A percentile compares a stretch with the other conserved stretches of the same genome.
Conservation (phyloP, 2,888 invertebrate species). For the Theodoxus fluviatilis region DNA sequence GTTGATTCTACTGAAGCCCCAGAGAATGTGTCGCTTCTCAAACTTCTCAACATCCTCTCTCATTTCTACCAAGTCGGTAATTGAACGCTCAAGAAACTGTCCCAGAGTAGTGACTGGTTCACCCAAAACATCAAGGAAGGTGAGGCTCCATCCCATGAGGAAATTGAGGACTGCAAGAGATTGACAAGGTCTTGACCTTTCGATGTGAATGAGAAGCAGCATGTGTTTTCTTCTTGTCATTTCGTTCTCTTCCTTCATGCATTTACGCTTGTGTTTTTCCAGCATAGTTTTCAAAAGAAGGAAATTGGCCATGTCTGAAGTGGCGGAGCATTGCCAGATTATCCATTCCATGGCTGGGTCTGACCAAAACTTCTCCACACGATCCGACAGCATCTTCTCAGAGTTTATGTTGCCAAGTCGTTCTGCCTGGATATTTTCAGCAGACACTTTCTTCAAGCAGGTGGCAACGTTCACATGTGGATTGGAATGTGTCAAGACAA, state of each 20-base stretch:
- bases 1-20: constrained; percentile 39
- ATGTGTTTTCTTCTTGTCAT: constrained; percentile 5
- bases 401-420: constrained; percentile 22
- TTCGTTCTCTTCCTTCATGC: background rate
- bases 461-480: constrained; percentile 3
- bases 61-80: constrained; percentile 30
- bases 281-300: constrained; percentile 7
- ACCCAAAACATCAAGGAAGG: constrained; percentile 36
- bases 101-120: constrained; percentile 28
- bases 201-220: constrained; percentile 20
- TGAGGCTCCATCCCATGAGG: constrained; percentile 38
- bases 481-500: constrained; percentile 21
- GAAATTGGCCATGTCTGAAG: constrained; percentile 1
- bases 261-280: background rate
- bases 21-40: constrained; percentile 37
- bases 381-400: constrained; percentile 17
- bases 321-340: constrained; percentile 12
- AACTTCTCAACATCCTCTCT: constrained; percentile 28
- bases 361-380: constrained; percentile 13
- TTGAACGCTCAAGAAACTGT: constrained; percentile 20
- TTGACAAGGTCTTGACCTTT: background rate
- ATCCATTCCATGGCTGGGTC: background rate
- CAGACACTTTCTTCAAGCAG: background rate
- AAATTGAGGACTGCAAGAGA: constrained; percentile 33
- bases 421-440: constrained; percentile 4